A percentile compares a stretch with the other conserved stretches of the same genome.
phyloP scores from a whole-genome alignment of 2,888 invertebrate species.

The Apodemia hepburni region DNA sequence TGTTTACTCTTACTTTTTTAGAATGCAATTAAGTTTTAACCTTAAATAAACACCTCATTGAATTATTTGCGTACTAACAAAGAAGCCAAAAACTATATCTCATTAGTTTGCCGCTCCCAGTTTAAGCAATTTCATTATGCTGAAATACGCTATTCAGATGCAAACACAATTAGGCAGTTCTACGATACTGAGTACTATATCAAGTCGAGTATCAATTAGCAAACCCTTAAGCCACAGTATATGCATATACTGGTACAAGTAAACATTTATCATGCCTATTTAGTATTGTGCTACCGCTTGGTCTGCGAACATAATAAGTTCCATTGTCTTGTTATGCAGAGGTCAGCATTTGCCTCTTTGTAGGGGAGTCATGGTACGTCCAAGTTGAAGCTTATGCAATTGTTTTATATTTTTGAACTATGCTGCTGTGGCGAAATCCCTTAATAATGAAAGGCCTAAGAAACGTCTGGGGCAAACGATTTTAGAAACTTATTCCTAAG shows the following conservation, averaged over 20 bases:
- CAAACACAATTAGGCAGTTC: slow-evolving; percentile 31
- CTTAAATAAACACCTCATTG: too few relatives aligned
- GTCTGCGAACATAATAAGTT: slow-evolving; percentile 40
- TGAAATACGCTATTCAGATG: slow-evolving; percentile 33
- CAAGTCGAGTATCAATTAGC: slow-evolving; percentile 31
- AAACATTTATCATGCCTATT: slow-evolving; percentile 29
- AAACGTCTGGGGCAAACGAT: not conserved
- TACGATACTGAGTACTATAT: slow-evolving; percentile 24
- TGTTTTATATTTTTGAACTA: slow-evolving; percentile 70
- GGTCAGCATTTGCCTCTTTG: slow-evolving; percentile 46
- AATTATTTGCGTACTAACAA: too few relatives aligned
- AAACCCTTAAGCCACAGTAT: slow-evolving; percentile 27
- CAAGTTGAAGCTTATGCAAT: slow-evolving; percentile 60
- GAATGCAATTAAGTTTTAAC: too few relatives aligned
- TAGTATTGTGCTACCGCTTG: slow-evolving; percentile 33
- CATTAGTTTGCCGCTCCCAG: slow-evolving; percentile 20
- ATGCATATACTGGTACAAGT: slow-evolving; percentile 24
- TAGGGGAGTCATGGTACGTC: slow-evolving; percentile 52
- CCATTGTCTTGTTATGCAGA: slow-evolving; percentile 44
- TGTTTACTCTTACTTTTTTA: too few relatives aligned
- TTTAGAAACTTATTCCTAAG: not conserved
- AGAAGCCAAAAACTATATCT: too few relatives aligned
- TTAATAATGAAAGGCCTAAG: slow-evolving; percentile 20
- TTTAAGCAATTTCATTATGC: slow-evolving; percentile 19
- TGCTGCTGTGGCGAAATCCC: slow-evolving; percentile 25